Base-by-base conservation (phyloP, 2,888 invertebrate genomes). In the Dasypogon diadema region DNA sequence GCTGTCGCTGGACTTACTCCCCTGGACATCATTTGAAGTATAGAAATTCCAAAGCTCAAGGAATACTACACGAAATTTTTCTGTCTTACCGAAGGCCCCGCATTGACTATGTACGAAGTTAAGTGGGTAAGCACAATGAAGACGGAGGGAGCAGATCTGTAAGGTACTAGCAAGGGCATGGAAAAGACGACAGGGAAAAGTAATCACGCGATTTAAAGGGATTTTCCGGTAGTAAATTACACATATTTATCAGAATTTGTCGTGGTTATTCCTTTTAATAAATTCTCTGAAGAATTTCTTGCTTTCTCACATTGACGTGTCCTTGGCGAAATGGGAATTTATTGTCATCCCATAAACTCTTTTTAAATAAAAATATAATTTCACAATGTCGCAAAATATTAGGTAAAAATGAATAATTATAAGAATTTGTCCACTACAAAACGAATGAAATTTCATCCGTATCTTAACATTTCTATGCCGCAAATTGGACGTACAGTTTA, bases 161-260 rank as follows among this genome's bases (percentile, higher is more conserved):
- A 54, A 46, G 54, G 54, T 70, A 54, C 54, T 70, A 70, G 51
- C 54, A 18, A 70, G 46, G 34, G 34, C 70, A 54, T 22, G 18
- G 51, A 30, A 51, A 70, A 54, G 65, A 70, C 30, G 70, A 54
- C 70, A 70, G 70, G 51, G 63, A 65, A 75, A 75, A 75, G 65
- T 75, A 75, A 75, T 75, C 65, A 75, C 75, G 75, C 75, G 75
- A 75, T 75, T 75, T 75, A 75, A 75, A 75, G 54, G 51, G 75
- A 75, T 75, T 75, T 74, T 75, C 75, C 75, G 75, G 63, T 75
- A 65, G 75, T 75, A 75, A 75, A 75, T 75, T 75, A 75, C 65
- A 75, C 34, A 65, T 63, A 75, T 75, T 75, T 75, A 75, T 75
- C 75, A 75, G 75, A 75, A 75, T 75, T 75, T 75, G 75, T 75